A percentile compares a stretch with the other conserved stretches of the same genome.
phyloP scores from a whole-genome alignment of 2,888 invertebrate genomes.

The Ophraella communa region DNA sequence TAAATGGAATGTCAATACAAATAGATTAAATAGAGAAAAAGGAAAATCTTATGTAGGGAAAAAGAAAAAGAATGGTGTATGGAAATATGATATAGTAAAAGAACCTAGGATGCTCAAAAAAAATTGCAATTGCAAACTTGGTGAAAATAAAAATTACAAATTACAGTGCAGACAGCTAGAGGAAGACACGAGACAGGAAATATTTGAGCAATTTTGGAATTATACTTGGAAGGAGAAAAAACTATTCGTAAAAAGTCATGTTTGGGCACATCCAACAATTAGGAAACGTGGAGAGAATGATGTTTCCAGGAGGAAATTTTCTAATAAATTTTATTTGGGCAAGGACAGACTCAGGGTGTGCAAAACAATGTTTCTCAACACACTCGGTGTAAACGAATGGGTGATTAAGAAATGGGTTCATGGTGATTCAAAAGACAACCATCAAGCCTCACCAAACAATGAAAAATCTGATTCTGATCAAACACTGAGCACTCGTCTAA shows the following conservation, averaged over 20 bases:
- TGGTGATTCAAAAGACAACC: background rate
- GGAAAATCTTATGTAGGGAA: background rate
- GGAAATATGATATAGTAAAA: slow-evolving; percentile 15
- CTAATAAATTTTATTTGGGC: background rate
- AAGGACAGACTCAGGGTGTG: background rate
- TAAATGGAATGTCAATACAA: background rate
- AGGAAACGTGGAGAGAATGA: background rate
- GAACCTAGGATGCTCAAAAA: slow-evolving; percentile 5
- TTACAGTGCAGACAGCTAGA: slow-evolving; percentile 2
- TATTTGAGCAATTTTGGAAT: slow-evolving; percentile 13
- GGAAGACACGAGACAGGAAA: slow-evolving; percentile 11
- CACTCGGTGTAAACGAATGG: background rate
- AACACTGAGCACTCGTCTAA: no score
- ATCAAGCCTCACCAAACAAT: no score
- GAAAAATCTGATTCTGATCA: no score
- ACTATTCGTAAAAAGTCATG: background rate
- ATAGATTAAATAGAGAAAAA: background rate
- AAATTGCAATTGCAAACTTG: slow-evolving; percentile 4
- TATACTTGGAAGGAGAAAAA: no score
- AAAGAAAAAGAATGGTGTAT: slow-evolving; percentile 5
- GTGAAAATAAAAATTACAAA: slow-evolving; percentile 8
- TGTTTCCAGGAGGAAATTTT: background rate
- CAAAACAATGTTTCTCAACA: background rate
- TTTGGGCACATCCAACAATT: background rate
- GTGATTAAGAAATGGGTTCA: background rate